These are phyloP conservation scores for Maconellicoccus hirsutus DNA, from an alignment of 1,140 invertebrate genomes.

Conservation along the genomic window DNA sequence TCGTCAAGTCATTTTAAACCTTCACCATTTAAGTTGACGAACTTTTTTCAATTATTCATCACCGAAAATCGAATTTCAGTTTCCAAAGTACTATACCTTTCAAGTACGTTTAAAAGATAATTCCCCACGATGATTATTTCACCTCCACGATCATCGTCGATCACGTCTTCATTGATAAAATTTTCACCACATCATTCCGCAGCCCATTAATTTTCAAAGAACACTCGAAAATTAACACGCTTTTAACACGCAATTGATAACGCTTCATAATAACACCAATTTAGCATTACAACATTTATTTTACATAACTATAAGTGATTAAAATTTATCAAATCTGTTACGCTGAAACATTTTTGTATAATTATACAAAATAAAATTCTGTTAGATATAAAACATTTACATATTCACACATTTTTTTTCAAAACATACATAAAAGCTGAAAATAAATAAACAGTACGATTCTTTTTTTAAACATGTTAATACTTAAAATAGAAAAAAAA, in stretches of 20 bases:
- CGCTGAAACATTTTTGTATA: neutral
- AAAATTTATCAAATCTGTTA: slow-evolving; percentile 12
- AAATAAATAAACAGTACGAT: slow-evolving; percentile 4
- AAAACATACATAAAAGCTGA: slow-evolving; percentile 15
- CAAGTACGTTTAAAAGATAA: too few relatives aligned
- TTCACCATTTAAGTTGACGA: too few relatives aligned
- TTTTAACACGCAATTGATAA: neutral
- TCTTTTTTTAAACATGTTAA: slow-evolving; percentile 9
- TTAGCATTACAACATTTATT: slow-evolving; percentile 19
- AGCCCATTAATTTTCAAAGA: too few relatives aligned
- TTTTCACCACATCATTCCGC: too few relatives aligned
- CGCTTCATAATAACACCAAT: neutral
- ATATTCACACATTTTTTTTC: neutral
- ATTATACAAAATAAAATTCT: slow-evolving; percentile 9
- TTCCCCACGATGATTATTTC: too few relatives aligned
- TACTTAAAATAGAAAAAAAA: slow-evolving; percentile 1
- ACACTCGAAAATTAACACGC: too few relatives aligned
- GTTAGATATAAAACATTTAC: slow-evolving; percentile 16
- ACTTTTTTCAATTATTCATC: too few relatives aligned
- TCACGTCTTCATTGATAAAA: too few relatives aligned
- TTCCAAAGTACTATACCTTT: too few relatives aligned
- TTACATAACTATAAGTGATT: slow-evolving; percentile 11
- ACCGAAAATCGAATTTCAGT: too few relatives aligned
- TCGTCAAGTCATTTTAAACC: too few relatives aligned
- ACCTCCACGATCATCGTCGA: too few relatives aligned